These are phyloP conservation scores for Ctena decussata DNA, from an alignment of 2,888 invertebrate genomes.

Conservation along the genomic window DNA sequence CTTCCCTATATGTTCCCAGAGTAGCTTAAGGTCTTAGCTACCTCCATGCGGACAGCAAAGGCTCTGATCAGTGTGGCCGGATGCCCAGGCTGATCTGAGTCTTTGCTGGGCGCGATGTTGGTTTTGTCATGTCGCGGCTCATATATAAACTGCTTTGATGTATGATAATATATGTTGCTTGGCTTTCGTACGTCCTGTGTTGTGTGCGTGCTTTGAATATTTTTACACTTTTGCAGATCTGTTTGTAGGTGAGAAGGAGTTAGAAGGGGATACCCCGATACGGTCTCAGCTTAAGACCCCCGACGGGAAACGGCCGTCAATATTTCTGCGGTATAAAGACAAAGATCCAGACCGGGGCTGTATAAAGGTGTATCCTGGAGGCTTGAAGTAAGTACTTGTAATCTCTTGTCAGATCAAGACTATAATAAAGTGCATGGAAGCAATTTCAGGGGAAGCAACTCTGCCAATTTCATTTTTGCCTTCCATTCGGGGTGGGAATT, in stretches of 20 bases:
- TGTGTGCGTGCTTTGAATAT: not conserved
- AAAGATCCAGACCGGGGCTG: constrained; percentile 94
- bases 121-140: too few relatives aligned
- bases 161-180: not conserved
- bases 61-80: too few relatives aligned
- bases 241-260: constrained; percentile 90
- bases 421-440: too few relatives aligned
- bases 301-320: constrained; percentile 98
- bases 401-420: too few relatives aligned
- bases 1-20: too few relatives aligned
- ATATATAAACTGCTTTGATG: too few relatives aligned
- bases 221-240: constrained; percentile 44
- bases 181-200: not conserved
- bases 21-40: too few relatives aligned
- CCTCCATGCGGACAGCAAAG: too few relatives aligned
- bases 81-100: not conserved
- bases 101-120: too few relatives aligned
- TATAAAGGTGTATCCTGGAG: constrained; percentile 98
- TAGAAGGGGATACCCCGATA: constrained; percentile 96
- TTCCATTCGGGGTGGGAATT: too few relatives aligned
- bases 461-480: too few relatives aligned
- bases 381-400: constrained; percentile 89
- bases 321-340: constrained; percentile 97
- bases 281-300: constrained; percentile 88
- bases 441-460: too few relatives aligned